phyloP scores from a whole-genome alignment of 2,797 vertebrate species.

The Gambusia yucatana region DNA sequence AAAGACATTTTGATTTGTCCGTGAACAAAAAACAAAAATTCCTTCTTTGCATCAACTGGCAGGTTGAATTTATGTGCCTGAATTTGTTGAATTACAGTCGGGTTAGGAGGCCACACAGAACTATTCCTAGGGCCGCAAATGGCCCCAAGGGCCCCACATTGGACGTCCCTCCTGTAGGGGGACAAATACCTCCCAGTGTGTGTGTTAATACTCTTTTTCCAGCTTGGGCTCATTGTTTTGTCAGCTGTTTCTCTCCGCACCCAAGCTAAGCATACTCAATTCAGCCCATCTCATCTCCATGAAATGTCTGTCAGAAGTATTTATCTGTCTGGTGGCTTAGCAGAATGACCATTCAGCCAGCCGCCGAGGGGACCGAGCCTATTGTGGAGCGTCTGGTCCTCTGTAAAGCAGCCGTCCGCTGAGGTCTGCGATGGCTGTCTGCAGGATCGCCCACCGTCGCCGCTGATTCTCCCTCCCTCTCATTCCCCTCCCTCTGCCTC shows the following conservation, averaged over 20 bases:
- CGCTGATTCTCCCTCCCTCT: slow-evolving; percentile 33
- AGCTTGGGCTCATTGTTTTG: slow-evolving; percentile 21
- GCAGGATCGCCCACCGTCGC: slow-evolving; percentile 53
- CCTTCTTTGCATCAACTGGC: background rate
- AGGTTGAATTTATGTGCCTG: background rate
- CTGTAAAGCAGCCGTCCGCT: slow-evolving; percentile 48
- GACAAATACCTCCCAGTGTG: background rate
- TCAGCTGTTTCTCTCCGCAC: slow-evolving; percentile 30
- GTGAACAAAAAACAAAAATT: background rate
- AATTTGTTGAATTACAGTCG: background rate
- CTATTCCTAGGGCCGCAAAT: background rate
- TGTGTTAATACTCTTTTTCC: slow-evolving; percentile 16
- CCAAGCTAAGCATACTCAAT: slow-evolving; percentile 48
- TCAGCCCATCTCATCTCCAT: slow-evolving; percentile 46
- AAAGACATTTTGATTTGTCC: background rate
- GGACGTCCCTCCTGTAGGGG: background rate
- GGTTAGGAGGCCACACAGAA: background rate
- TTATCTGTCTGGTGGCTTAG: slow-evolving; percentile 47
- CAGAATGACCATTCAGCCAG: slow-evolving; percentile 57
- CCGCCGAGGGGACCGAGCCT: slow-evolving; percentile 23
- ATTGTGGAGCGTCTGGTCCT: slow-evolving; percentile 45
- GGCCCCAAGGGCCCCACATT: background rate
- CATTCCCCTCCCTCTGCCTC: slow-evolving; percentile 47
- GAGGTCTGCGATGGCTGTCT: slow-evolving; percentile 54
- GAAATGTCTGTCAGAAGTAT: slow-evolving; percentile 55